phyloP scores from a whole-genome alignment of 2,797 vertebrate species.

The Enoplosus armatus region DNA sequence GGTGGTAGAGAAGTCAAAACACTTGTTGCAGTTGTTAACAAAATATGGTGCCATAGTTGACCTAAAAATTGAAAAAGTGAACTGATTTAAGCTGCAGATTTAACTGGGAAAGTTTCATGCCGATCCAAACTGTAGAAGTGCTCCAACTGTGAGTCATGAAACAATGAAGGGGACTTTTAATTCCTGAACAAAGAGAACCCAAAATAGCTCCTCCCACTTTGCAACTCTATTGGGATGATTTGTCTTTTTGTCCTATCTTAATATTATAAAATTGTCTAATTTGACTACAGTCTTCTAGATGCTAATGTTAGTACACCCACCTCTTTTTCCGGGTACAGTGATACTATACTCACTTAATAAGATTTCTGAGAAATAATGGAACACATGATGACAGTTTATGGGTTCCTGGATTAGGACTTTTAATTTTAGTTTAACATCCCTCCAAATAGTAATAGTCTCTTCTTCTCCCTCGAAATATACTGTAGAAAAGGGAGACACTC shows the following conservation, averaged over 20 bases:
- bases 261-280: slow-evolving; percentile 13
- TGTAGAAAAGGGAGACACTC: not conserved
- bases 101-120: no score
- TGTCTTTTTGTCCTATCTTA: not conserved
- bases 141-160: not conserved
- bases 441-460: not conserved
- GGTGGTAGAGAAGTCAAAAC: not conserved
- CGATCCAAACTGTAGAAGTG: not conserved
- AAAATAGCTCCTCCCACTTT: not conserved
- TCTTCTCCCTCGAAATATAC: slow-evolving; percentile 12
- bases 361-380: slow-evolving; percentile 32
- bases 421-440: slow-evolving; percentile 26
- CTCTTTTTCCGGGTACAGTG: slow-evolving; percentile 12
- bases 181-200: not conserved
- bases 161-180: not conserved
- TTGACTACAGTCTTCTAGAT: slow-evolving; percentile 20
- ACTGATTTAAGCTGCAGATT: no score
- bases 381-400: slow-evolving; percentile 19
- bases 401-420: slow-evolving; percentile 25
- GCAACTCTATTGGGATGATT: slow-evolving; percentile 9
- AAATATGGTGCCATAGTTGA: no score
- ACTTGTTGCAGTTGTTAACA: not conserved
- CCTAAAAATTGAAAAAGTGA: no score
- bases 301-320: slow-evolving; percentile 19
- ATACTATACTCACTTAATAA: slow-evolving; percentile 3